Conservation (phyloP, 2,113 vertebrate species). For the Baryphthengus martii region DNA sequence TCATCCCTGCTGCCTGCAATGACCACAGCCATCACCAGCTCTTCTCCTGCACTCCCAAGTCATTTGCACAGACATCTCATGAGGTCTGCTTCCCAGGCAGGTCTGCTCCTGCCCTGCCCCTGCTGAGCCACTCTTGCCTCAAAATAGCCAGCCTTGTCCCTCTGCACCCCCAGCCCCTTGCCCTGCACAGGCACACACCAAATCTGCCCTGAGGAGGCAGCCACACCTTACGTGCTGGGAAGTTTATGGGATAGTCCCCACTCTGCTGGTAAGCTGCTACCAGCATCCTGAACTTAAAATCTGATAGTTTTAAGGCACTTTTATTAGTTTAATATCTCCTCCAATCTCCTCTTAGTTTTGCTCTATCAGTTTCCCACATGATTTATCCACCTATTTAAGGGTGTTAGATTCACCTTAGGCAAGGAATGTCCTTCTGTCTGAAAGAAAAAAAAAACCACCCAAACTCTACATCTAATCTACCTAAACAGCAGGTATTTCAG, state of each 20-base stretch:
- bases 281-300: neutral
- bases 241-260: neutral
- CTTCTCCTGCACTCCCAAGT: neutral
- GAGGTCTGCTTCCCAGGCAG: neutral
- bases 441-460: neutral
- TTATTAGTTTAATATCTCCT: neutral
- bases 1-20: neutral
- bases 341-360: neutral
- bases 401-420: neutral
- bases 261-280: neutral
- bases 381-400: neutral
- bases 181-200: no score
- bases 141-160: accelerated
- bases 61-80: neutral
- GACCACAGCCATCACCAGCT: neutral
- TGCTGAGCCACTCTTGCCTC: neutral
- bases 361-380: neutral
- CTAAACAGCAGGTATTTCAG: neutral
- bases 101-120: neutral
- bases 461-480: neutral
- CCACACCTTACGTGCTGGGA: accelerated
- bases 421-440: neutral
- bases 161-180: neutral
- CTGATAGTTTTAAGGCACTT: neutral
- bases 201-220: neutral